Base-by-base conservation (phyloP, 2,888 invertebrate species). In the Drosophila kanekoi region DNA sequence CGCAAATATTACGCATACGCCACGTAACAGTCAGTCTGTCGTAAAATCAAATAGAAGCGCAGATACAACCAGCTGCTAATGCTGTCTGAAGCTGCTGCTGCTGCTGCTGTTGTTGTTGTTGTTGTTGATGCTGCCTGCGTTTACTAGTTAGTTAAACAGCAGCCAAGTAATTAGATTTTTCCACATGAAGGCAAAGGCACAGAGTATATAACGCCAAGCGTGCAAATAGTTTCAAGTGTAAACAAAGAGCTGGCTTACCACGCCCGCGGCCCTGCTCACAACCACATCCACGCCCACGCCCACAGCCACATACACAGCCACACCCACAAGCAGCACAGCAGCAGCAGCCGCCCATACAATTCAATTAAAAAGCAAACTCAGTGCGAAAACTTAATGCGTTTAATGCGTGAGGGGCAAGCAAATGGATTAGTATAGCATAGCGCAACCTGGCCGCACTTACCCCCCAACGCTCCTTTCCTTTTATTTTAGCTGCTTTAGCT, bases 111-210 rank as follows among this genome's bases (percentile, higher is more conserved):
- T 35, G 16, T 33, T 60, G 38, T 14, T 53, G 48, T 13, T 45
- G 32, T 14, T 44, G 40, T 23, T 48, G 35, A 41, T 53, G 38
- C 32, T 47, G 32, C 13, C n/a, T n/a, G 18, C 33, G 18, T 10
- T 44, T 70, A 52, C 74, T 57, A 76, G 73, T 73, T 79, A 81
- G 84, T 76, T 79, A 84, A 83, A 78, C 84, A 83, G 75, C 72
- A 72, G 74, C 77, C 82, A 84, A 85, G 83, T 83, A 83, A 83
- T 83, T 83, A 85, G 85, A 83, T 83, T 83, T 83, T 83, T 85
- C 74, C 85, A 71, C 85, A 84, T 72, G 72, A 71, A 63, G 67
- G 67, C 74, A 63, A 38, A 56, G 28, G 47, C 65, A 72, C 57
- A 56, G 53, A 37, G 61, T 20, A 47, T 18, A 51, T 5, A 23